Conservation (phyloP, 2,797 vertebrate species). For the Labeo calbasu region DNA sequence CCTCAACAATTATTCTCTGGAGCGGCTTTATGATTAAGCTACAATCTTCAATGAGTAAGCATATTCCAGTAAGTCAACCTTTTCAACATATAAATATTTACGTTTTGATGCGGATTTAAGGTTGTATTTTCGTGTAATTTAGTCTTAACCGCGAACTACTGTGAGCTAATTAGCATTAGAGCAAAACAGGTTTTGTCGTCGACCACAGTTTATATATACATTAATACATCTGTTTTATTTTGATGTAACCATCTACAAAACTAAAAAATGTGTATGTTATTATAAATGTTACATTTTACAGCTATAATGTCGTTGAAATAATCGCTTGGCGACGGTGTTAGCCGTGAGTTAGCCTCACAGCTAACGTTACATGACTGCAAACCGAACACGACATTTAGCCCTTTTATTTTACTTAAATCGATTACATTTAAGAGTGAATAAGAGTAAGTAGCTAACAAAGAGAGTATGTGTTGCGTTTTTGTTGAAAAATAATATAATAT, state of each 20-base stretch:
- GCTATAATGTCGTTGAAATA: background rate
- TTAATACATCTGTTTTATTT: background rate
- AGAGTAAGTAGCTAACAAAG: too few relatives aligned
- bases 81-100: background rate
- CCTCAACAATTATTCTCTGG: slow-evolving; percentile 77
- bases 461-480: background rate
- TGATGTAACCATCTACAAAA: background rate
- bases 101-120: background rate
- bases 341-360: background rate
- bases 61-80: slow-evolving; percentile 93
- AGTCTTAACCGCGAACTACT: background rate
- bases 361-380: background rate
- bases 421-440: background rate
- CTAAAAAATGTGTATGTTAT: background rate
- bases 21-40: slow-evolving; percentile 99
- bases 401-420: background rate
- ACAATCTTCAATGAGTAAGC: slow-evolving; percentile 99
- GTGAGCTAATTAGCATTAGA: slow-evolving; percentile 8
- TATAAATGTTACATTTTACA: too few relatives aligned
- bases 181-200: background rate
- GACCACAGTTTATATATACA: background rate
- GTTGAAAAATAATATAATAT: background rate
- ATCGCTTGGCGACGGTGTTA: slow-evolving; percentile 6
- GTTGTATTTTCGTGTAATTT: slow-evolving; percentile 47
- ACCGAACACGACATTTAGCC: background rate